Conservation (phyloP, 2,113 vertebrate genomes). For the Ciconia boyciana region DNA sequence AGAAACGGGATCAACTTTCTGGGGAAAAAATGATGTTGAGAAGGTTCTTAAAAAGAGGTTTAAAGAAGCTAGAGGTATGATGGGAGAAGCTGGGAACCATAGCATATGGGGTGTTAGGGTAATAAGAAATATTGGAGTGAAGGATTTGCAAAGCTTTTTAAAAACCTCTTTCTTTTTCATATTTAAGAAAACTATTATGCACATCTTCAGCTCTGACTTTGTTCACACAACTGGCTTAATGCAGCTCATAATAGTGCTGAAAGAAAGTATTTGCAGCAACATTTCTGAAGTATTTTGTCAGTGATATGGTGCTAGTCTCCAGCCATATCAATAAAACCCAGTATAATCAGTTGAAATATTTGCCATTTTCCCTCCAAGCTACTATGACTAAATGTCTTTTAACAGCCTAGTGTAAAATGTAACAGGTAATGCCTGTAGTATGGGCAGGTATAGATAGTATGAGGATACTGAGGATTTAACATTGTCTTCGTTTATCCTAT, state of each 20-base stretch:
- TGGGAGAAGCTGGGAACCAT: not conserved
- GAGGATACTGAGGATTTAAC: not conserved
- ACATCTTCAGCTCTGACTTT: not conserved
- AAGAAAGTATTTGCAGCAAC: not conserved
- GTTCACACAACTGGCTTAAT: not conserved
- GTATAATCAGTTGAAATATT: not conserved
- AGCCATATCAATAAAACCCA: not conserved
- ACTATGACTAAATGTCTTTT: not conserved
- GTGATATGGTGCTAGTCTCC: not conserved
- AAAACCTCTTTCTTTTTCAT: not conserved
- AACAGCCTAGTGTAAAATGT: not conserved
- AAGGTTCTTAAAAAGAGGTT: not conserved
- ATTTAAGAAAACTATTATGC: not conserved
- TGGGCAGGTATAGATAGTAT: too few relatives aligned
- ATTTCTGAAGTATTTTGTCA: not conserved
- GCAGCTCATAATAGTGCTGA: not conserved
- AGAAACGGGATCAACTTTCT: not conserved
- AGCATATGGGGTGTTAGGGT: not conserved
- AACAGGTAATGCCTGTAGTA: not conserved
- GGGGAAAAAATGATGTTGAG: not conserved
- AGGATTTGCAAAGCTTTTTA: not conserved
- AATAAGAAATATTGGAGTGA: not conserved
- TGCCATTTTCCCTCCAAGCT: not conserved
- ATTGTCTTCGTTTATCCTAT: not conserved
- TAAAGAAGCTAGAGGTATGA: not conserved